phyloP scores from a whole-genome alignment of 2,888 invertebrate species.

The Parasteatoda lunata region DNA sequence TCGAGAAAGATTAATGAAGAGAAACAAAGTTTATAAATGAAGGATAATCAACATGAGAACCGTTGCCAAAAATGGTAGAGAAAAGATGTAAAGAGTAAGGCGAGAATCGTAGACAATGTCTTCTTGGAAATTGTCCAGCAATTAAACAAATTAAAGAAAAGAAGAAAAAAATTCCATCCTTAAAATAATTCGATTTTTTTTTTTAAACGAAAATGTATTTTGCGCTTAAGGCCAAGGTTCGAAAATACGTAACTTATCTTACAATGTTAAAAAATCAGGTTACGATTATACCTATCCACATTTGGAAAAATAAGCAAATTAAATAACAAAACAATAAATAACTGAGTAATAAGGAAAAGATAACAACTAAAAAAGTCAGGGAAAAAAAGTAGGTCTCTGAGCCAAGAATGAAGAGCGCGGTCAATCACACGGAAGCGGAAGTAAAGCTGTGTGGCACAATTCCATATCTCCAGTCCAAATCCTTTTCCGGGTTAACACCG shows the following conservation, averaged over 20 bases:
- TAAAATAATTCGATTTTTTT: not conserved
- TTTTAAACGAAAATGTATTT: not conserved
- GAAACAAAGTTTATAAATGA: constrained; percentile 54
- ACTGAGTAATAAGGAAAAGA: constrained; percentile 62
- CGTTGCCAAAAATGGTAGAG: constrained; percentile 5
- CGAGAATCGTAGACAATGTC: not conserved
- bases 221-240: constrained; percentile 52
- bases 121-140: constrained; percentile 10
- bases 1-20: constrained; percentile 26
- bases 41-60: constrained; percentile 8
- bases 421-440: constrained; percentile 69
- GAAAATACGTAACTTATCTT: constrained; percentile 21
- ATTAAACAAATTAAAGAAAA: not conserved
- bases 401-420: constrained; percentile 65
- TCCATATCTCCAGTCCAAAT: constrained; percentile 67
- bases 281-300: constrained; percentile 15
- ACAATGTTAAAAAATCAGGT: constrained; percentile 43
- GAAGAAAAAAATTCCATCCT: constrained; percentile 9
- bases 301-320: not conserved
- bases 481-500: constrained; percentile 66
- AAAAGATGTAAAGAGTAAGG: not conserved
- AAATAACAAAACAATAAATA: constrained; percentile 31
- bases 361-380: constrained; percentile 14
- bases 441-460: constrained; percentile 62
- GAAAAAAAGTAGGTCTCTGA: constrained; percentile 66